phyloP scores from a whole-genome alignment of 2,888 invertebrate genomes.

The Allolobophora icterica region DNA sequence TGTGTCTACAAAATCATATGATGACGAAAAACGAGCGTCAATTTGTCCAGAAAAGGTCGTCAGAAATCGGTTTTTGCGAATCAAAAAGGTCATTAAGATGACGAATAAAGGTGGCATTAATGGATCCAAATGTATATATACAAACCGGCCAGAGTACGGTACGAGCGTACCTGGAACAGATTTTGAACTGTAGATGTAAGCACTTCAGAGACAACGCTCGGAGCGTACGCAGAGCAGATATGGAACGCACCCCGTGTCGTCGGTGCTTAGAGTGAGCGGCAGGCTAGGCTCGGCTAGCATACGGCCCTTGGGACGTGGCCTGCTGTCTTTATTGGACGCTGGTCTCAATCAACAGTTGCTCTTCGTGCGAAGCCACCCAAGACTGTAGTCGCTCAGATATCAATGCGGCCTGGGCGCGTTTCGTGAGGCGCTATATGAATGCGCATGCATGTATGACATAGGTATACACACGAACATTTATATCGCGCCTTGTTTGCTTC shows the following conservation, averaged over 20 bases:
- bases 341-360: slow-evolving; percentile 11
- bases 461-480: background rate
- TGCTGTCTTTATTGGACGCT: slow-evolving; percentile 7
- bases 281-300: background rate
- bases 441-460: background rate
- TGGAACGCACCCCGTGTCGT: background rate
- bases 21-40: no score
- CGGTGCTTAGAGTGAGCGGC: background rate
- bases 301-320: background rate
- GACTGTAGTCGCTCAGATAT: background rate
- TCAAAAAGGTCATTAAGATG: background rate
- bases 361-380: background rate
- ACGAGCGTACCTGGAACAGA: background rate
- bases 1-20: no score
- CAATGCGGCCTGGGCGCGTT: background rate
- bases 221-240: slow-evolving; percentile 8
- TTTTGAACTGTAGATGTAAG: background rate
- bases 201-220: background rate
- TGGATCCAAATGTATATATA: background rate
- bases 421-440: background rate
- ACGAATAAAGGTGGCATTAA: background rate
- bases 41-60: no score
- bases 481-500: background rate
- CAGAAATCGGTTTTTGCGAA: no score
- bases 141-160: background rate